A percentile compares a stretch with the other conserved stretches of the same genome.
phyloP scores from a whole-genome alignment of 2,797 vertebrate species.

The Tapirus indicus region DNA sequence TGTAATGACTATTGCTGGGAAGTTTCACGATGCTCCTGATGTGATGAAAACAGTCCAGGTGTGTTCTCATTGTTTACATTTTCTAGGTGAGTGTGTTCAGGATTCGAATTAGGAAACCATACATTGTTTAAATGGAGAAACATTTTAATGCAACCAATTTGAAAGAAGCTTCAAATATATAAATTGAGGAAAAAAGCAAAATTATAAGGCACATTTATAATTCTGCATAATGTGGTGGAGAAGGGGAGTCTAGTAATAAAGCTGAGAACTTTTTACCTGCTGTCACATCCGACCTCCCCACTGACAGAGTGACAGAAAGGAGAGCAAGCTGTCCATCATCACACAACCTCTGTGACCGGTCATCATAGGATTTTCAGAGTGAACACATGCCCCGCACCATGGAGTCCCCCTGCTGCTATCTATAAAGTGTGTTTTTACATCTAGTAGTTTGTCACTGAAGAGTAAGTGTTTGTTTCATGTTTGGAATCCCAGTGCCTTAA shows the following conservation, averaged over 20 bases:
- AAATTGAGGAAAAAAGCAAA: not conserved
- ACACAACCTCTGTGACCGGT: not conserved
- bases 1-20: not conserved
- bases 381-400: not conserved
- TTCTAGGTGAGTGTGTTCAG: not conserved
- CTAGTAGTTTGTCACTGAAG: not conserved
- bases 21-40: not conserved
- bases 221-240: not conserved
- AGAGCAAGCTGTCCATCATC: not conserved
- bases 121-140: not conserved
- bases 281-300: too few species aligned
- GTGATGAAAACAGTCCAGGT: not conserved
- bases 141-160: too few species aligned
- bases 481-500: not conserved
- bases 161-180: not conserved
- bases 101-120: too few species aligned
- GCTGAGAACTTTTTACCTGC: not conserved
- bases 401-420: not conserved
- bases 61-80: not conserved
- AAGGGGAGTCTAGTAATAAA: not conserved
- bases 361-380: not conserved
- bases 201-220: not conserved
- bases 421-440: not conserved
- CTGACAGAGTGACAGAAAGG: not conserved
- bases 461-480: not conserved